Base-by-base conservation (phyloP, 2,888 invertebrate species). In the Tenthredo scrophulariae region DNA sequence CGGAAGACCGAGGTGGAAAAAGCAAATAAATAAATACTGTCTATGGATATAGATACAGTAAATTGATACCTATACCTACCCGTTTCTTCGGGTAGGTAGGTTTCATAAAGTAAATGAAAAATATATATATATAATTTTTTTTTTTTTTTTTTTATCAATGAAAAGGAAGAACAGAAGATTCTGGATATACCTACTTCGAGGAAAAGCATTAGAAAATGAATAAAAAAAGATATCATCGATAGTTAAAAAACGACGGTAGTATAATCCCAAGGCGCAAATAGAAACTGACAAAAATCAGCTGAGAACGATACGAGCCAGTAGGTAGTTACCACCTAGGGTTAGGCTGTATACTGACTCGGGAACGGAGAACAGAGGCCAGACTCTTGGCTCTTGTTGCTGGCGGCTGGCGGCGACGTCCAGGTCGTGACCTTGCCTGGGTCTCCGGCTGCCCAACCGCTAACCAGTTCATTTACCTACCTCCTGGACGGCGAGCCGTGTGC, bases 401-500 rank as follows among this genome's bases (percentile, higher is more conserved):
- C 83, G 83, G 83, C 83, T 70, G 46, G 67, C 83, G 83, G 83
- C 70, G 70, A 83, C 83, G 83, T 70, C 70, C 83, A 70, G 83
- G 83, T 83, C 83, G 83, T 83, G 83, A 83, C 83, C 83, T 83
- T 83, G 83, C 67, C 83, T 67, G 67, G 70, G 70, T 70, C 83
- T 37, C 26, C 46, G 83, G 83, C 83, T 67, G 83, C 83, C 83
- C 83, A 83, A 83, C 83, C 67, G 83, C 83, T 83, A 83, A 83
- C 83, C 83, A 83, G 83, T 83, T 83, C 83, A 83, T 83, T 83
- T 83, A 83, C 83, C 83, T 83, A 83, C 83, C 83, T 83, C 18
- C 83, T 58, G 22, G 62, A 65, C n/a, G 43, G 43, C 83, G 26
- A 46, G n/a, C 50, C 62, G 37, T 33, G 9, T 58, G 58, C 80